phyloP scores from a whole-genome alignment of 2,888 invertebrate genomes.

The Melinaea menophilus region DNA sequence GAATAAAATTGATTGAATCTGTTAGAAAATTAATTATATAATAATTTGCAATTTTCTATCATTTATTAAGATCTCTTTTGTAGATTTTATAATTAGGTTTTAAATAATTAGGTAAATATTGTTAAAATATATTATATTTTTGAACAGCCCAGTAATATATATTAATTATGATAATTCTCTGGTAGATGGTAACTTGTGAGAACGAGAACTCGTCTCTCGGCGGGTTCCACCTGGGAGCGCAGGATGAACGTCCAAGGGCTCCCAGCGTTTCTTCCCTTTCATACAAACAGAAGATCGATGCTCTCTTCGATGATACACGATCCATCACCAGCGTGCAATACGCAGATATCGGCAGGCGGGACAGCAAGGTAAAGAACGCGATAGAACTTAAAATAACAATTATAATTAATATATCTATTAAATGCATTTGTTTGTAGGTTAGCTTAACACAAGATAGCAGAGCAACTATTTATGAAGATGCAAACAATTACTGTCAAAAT shows the following conservation, averaged over 20 bases:
- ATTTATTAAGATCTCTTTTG: slow-evolving; percentile 9
- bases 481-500: slow-evolving; percentile 61
- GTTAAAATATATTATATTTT: too few relatives aligned
- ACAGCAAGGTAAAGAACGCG: slow-evolving; percentile 51
- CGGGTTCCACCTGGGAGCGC: slow-evolving; percentile 66
- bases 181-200: slow-evolving; percentile 73
- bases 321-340: slow-evolving; percentile 74
- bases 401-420: background rate
- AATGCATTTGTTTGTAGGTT: slow-evolving; percentile 42
- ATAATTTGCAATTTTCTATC: slow-evolving; percentile 6
- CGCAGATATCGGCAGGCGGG: slow-evolving; percentile 52
- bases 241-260: slow-evolving; percentile 64
- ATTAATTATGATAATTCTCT: background rate
- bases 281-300: slow-evolving; percentile 91
- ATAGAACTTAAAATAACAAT: background rate
- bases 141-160: background rate
- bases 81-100: slow-evolving; percentile 5
- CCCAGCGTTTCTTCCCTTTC: slow-evolving; percentile 78
- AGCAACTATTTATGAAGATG: slow-evolving; percentile 62
- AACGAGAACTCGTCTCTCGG: slow-evolving; percentile 58
- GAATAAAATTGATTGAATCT: slow-evolving; percentile 3
- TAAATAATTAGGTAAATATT: too few relatives aligned
- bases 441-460: slow-evolving; percentile 57
- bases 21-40: background rate
- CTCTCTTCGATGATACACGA: slow-evolving; percentile 87